Evolutionary conservation across 2,797 vertebrate genomes (phyloP).

Genomic region (Nannoperca australis): DNA sequence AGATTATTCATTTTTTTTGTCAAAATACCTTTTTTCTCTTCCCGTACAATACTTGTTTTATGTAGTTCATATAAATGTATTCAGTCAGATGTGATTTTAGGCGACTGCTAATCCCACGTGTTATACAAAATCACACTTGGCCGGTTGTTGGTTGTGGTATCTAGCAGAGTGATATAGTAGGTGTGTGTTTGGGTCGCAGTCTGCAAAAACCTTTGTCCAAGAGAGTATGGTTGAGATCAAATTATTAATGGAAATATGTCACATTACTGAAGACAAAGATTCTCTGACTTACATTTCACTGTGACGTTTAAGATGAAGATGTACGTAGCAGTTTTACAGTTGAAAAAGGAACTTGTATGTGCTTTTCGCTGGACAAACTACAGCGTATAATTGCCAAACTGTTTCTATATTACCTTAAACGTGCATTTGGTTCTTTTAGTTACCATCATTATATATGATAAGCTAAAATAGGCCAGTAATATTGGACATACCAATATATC

Average conservation of each 20-base stretch:
- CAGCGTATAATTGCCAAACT: background rate
- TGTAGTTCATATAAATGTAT: background rate
- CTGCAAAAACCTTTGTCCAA: background rate
- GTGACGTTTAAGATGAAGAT: background rate
- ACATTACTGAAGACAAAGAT: background rate
- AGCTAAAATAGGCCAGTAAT: background rate
- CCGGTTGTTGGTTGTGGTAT: background rate
- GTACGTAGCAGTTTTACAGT: background rate
- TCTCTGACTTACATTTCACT: background rate
- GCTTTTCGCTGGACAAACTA: background rate
- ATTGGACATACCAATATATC: background rate
- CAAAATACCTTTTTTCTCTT: no score
- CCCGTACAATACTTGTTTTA: no score
- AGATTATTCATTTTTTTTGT: no score
- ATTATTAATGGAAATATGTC: background rate
- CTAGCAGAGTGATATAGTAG: background rate
- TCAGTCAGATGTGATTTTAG: background rate
- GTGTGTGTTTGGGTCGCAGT: background rate
- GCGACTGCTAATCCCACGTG: background rate
- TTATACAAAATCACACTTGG: background rate
- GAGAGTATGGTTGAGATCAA: background rate
- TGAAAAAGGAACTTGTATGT: background rate
- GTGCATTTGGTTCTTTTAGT: background rate
- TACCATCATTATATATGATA: no score
- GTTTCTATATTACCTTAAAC: background rate